Percentiles rank a stretch among this genome's conserved stretches.
Conservation (phyloP, 1,140 invertebrate species). For the Habropoda laboriosa region DNA sequence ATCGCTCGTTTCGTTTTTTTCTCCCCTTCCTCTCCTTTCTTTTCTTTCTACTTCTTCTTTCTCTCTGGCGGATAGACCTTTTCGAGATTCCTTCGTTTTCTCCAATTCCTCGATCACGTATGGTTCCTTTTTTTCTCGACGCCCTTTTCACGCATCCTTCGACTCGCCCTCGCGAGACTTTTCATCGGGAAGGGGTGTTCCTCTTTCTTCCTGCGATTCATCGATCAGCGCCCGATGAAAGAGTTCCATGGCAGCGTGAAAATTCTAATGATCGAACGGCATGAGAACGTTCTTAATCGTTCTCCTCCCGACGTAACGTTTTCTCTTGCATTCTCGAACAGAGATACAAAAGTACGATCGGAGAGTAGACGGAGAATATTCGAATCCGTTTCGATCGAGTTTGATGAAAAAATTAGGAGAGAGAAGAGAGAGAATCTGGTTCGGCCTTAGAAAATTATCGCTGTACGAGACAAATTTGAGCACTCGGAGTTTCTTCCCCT, state of each 20-base stretch:
- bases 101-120: conserved; percentile 57
- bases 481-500: not conserved
- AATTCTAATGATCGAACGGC: conserved; percentile 79
- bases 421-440: too few relatives aligned
- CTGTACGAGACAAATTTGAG: conserved; percentile 13
- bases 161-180: conserved; percentile 65
- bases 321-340: too few relatives aligned
- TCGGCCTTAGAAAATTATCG: too few relatives aligned
- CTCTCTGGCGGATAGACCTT: conserved; percentile 4
- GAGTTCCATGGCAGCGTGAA: conserved; percentile 78
- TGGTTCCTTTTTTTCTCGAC: conserved; percentile 41
- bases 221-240: conserved; percentile 77
- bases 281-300: conserved; percentile 79
- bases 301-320: too few relatives aligned
- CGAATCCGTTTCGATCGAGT: not conserved
- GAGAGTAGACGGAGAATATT: too few relatives aligned
- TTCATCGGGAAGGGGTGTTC: conserved; percentile 70
- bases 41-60: not conserved
- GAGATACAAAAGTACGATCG: too few relatives aligned
- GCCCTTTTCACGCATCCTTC: conserved; percentile 28
- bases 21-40: not conserved
- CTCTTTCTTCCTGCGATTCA: conserved; percentile 59
- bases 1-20: conserved; percentile 50
- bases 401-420: too few relatives aligned
- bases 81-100: conserved; percentile 69